Percentiles rank a stretch among this genome's conserved stretches.
These are phyloP conservation scores for Drosophila atripex DNA, from an alignment of 2,888 invertebrate species.

Conservation along the genomic window DNA sequence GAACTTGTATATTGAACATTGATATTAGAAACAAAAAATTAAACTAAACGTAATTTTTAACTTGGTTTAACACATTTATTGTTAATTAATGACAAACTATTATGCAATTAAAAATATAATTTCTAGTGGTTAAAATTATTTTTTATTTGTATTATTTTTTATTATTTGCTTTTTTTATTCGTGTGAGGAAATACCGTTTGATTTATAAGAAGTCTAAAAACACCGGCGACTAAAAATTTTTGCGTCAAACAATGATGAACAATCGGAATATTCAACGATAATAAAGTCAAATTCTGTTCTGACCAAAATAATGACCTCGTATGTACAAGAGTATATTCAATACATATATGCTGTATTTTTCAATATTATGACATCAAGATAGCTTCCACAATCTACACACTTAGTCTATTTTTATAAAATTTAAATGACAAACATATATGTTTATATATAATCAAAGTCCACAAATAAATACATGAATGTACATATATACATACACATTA, in stretches of 20 bases:
- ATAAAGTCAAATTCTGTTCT: slow-evolving; percentile 49
- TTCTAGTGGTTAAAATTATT: background rate
- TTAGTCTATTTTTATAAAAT: slow-evolving; percentile 34
- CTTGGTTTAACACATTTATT: background rate
- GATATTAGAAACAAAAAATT: background rate
- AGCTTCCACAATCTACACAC: slow-evolving; percentile 70
- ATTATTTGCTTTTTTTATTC: background rate
- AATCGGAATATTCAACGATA: slow-evolving; percentile 43
- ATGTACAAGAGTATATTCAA: slow-evolving; percentile 40
- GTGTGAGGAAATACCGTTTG: background rate
- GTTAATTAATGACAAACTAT: background rate
- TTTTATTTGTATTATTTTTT: background rate
- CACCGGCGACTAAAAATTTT: background rate
- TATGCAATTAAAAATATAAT: background rate
- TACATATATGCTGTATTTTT: slow-evolving; percentile 33
- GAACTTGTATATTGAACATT: too few species aligned
- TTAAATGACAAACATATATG: slow-evolving; percentile 22
- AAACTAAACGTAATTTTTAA: background rate
- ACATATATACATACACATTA: slow-evolving; percentile 3
- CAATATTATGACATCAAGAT: slow-evolving; percentile 65
- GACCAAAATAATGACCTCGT: slow-evolving; percentile 57
- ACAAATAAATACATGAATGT: slow-evolving; percentile 11
- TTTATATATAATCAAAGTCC: slow-evolving; percentile 10
- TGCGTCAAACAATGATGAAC: slow-evolving; percentile 9
- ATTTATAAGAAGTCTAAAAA: background rate